Evolutionary conservation across 2,888 invertebrate species (phyloP).

Genomic region (Mellilla xanthometata): DNA sequence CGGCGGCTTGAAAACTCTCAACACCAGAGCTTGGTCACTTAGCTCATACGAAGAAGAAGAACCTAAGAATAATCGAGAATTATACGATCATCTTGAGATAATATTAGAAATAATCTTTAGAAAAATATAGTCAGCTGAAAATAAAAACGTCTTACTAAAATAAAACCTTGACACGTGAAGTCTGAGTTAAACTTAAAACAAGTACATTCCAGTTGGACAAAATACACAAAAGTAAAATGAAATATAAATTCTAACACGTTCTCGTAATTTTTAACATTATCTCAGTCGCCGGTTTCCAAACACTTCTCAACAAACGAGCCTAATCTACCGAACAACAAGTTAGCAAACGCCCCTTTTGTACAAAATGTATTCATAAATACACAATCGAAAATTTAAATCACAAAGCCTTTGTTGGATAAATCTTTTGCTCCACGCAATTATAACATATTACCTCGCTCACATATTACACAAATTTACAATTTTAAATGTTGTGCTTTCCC

Average conservation of each 20-base stretch:
- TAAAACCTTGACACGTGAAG: too few relatives aligned
- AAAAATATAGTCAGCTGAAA: too few relatives aligned
- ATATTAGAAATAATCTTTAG: too few relatives aligned
- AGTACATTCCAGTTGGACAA: too few relatives aligned
- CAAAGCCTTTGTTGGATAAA: conserved; percentile 14
- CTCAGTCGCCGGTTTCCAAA: not conserved
- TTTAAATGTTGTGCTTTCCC: conserved; percentile 40
- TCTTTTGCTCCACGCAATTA: conserved; percentile 16
- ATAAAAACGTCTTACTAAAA: too few relatives aligned
- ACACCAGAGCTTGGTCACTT: too few relatives aligned
- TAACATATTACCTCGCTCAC: conserved; percentile 12
- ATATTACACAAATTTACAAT: conserved; percentile 20
- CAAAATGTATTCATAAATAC: conserved; percentile 11
- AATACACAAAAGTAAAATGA: not conserved
- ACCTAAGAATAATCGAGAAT: too few relatives aligned
- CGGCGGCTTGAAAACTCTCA: too few relatives aligned
- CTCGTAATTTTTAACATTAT: not conserved
- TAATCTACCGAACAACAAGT: conserved; percentile 3
- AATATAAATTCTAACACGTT: not conserved
- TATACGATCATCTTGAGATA: too few relatives aligned
- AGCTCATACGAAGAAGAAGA: too few relatives aligned
- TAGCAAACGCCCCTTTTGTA: conserved; percentile 8
- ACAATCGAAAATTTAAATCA: conserved; percentile 12
- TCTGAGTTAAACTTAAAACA: too few relatives aligned
- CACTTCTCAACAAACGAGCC: not conserved